phyloP scores from a whole-genome alignment of 2,797 vertebrate genomes.

The Hemitrygon akajei region DNA sequence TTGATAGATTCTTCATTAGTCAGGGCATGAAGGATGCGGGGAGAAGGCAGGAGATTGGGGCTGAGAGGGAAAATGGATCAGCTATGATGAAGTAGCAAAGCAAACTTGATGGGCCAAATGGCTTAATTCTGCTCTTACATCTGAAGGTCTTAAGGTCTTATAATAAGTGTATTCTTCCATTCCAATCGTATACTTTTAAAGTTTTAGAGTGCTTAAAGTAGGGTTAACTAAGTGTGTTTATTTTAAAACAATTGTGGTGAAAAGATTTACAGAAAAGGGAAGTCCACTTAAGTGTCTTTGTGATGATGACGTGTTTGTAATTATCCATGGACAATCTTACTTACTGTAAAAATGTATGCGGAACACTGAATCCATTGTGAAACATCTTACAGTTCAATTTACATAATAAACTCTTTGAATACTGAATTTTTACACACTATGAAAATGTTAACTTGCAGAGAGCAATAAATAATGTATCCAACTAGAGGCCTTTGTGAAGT shows the following conservation, averaged over 20 bases:
- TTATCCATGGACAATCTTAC: background rate
- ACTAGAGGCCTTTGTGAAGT: too few relatives aligned
- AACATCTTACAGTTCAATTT: conserved; percentile 11
- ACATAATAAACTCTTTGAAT: conserved; percentile 2
- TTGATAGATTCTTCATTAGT: too few relatives aligned
- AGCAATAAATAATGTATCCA: background rate
- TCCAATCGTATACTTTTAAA: background rate
- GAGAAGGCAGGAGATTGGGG: too few relatives aligned
- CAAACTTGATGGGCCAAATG: too few relatives aligned
- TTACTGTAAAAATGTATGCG: background rate
- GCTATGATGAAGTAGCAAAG: too few relatives aligned
- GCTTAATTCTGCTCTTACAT: too few relatives aligned
- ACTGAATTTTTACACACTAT: background rate
- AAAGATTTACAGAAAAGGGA: background rate
- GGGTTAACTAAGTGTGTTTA: background rate
- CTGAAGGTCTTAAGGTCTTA: background rate
- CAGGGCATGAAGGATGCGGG: too few relatives aligned
- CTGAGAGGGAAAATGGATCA: too few relatives aligned
- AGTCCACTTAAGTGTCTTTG: background rate
- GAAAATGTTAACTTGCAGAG: background rate
- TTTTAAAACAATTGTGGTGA: background rate
- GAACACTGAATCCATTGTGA: background rate
- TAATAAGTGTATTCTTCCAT: background rate
- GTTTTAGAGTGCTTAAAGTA: background rate
- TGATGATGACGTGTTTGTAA: background rate